Base-by-base conservation (phyloP, 2,113 vertebrate genomes). In the Leptobrachium ailaonicum region DNA sequence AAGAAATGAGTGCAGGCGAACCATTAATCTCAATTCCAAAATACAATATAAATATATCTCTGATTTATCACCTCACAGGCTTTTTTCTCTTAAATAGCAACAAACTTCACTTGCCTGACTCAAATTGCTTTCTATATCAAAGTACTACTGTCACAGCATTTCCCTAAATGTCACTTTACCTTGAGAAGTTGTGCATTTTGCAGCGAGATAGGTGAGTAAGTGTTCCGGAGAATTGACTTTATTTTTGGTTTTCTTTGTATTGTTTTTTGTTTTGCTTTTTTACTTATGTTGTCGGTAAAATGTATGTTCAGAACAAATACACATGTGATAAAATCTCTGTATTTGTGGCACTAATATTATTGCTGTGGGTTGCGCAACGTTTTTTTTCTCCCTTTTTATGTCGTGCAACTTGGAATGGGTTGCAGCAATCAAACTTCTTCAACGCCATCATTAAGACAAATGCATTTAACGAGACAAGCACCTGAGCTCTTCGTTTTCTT, bases 91-190 rank as follows among this genome's bases (percentile, higher is more conserved):
- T 62, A 71, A 78, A 10, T 68, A 75, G 43, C 66, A 83, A 79
- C 73, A 71, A 62, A 62, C 54, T 79, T 32, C 75, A 62, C 0
- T 1, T 79, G 64, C 42, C 83, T 14, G 82, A n/a, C 67, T 88
- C 60, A 86, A 70, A 84, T 84, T 83, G 43, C 41, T 73, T 88
- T 83, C 60, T 83, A 41, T 80, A 10, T 66, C n/a, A 85, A 74
- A 85, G 20, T 84, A 11, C 78, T 67, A 67, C 66, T 82, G 42
- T 83, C 58, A 78, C 75, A 45, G 6, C 85, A 41, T 84, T 87
- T 84, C 53, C 63, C 84, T 70, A 84, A 87, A 80, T 82, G 41
- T 67, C 71, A 0, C 85, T 88, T 86, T 83, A 78, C 75, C 80
- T 82, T 82, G 32, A 86, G 83, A 86, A 79, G 50, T 9, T 53